Percentiles rank a stretch among this genome's conserved stretches.
phyloP scores from a whole-genome alignment of 2,888 invertebrate genomes.

The Chouioia cunea region DNA sequence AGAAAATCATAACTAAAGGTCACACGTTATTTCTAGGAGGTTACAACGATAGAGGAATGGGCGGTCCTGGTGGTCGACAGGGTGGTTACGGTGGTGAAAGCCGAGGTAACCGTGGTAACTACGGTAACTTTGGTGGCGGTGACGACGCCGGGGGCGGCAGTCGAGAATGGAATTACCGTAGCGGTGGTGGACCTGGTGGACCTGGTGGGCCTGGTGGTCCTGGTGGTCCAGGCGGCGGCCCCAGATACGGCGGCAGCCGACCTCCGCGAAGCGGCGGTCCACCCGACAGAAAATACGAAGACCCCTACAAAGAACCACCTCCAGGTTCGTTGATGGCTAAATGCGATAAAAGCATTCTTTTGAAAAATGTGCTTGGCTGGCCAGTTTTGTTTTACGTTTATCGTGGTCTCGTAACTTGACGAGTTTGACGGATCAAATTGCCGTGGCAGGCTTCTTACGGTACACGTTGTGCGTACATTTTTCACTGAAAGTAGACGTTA shows the following conservation, averaged over 20 bases:
- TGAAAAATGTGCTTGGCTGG: too few species aligned
- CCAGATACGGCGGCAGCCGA: conserved; percentile 55
- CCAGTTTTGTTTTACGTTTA: too few species aligned
- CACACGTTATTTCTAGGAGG: conserved; percentile 49
- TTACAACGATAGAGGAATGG: conserved; percentile 57
- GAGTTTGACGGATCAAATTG: too few species aligned
- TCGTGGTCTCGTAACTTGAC: too few species aligned
- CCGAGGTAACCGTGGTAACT: conserved; percentile 62
- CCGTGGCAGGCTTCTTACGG: too few species aligned
- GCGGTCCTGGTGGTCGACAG: conserved; percentile 44
- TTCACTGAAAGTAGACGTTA: too few species aligned
- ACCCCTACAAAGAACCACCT: conserved; percentile 64
- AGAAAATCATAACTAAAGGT: conserved; percentile 7
- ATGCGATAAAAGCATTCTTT: too few species aligned
- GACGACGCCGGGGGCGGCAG: conserved; percentile 38
- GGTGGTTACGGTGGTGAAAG: conserved; percentile 52
- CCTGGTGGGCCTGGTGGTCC: conserved; percentile 49
- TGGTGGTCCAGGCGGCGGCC: conserved; percentile 54
- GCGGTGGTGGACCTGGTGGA: conserved; percentile 48
- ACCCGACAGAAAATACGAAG: conserved; percentile 63
- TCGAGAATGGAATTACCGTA: conserved; percentile 59
- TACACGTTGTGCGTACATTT: too few species aligned
- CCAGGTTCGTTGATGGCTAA: conserved; percentile 62
- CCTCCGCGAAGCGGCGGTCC: conserved; percentile 56
- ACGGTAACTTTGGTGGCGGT: conserved; percentile 57